phyloP scores from a whole-genome alignment of 2,888 invertebrate species.

The Nymphalis urticae region DNA sequence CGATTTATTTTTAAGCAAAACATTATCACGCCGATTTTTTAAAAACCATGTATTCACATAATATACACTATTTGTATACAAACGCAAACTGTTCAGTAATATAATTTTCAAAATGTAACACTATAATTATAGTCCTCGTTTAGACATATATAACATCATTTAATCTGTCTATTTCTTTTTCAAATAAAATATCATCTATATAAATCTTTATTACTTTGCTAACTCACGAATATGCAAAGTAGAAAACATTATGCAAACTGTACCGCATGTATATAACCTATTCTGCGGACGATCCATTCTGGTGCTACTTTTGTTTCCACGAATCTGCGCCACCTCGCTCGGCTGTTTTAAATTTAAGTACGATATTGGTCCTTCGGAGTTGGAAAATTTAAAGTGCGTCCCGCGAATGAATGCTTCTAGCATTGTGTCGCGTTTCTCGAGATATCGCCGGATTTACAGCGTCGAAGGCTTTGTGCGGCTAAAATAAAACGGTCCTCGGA shows the following conservation, averaged over 20 bases:
- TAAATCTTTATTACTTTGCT: conserved; percentile 2
- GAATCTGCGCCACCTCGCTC: conserved; percentile 25
- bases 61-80: no score
- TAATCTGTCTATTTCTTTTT: not conserved
- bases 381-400: conserved; percentile 43
- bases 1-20: no score
- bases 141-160: no score
- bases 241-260: conserved; percentile 56
- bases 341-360: conserved; percentile 67
- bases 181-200: not conserved
- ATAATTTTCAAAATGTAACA: no score
- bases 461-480: conserved; percentile 71
- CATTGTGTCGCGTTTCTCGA: conserved; percentile 72
- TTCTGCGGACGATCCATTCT: conserved; percentile 23
- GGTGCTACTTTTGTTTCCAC: conserved; percentile 22
- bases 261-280: conserved; percentile 39
- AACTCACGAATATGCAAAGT: conserved; percentile 14
- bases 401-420: conserved; percentile 45
- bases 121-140: no score
- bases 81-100: no score
- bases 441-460: conserved; percentile 78
- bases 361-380: conserved; percentile 51
- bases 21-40: no score
- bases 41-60: no score
- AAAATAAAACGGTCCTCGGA: conserved; percentile 76